Evolutionary conservation across 2,888 invertebrate species (phyloP).

Genomic region (Tiphia femorata): DNA sequence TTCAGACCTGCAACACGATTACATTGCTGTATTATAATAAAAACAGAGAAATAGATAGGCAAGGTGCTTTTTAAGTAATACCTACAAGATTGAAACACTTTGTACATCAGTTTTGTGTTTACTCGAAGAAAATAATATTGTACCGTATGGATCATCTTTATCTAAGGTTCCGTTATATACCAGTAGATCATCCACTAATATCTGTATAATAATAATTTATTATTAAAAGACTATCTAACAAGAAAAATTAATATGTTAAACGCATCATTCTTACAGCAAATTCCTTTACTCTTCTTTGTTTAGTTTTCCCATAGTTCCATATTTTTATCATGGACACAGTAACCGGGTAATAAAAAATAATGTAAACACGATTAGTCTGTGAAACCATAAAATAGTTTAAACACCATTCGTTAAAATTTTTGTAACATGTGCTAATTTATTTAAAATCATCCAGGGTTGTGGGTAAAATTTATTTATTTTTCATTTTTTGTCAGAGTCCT

Average conservation of each 20-base stretch:
- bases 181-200: slow-evolving; percentile 84
- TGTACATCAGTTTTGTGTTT: slow-evolving; percentile 56
- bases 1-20: slow-evolving; percentile 29
- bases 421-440: too few species aligned
- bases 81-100: slow-evolving; percentile 41
- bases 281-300: slow-evolving; percentile 83
- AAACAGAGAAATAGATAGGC: too few species aligned
- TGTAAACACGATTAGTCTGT: slow-evolving; percentile 78
- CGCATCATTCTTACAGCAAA: slow-evolving; percentile 76
- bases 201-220: slow-evolving; percentile 67
- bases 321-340: slow-evolving; percentile 81
- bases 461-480: too few species aligned
- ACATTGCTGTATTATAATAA: background rate
- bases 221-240: background rate
- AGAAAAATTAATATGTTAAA: slow-evolving; percentile 10
- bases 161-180: slow-evolving; percentile 81
- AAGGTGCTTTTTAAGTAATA: background rate
- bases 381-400: too few species aligned
- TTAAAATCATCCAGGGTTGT: too few species aligned
- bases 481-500: too few species aligned
- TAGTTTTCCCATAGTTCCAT: slow-evolving; percentile 89
- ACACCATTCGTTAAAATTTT: too few species aligned
- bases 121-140: slow-evolving; percentile 63
- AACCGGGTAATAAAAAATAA: slow-evolving; percentile 83
- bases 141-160: slow-evolving; percentile 49